Percentiles rank a stretch among this genome's conserved stretches.
Conservation (phyloP, 2,888 invertebrate genomes). For the Pterostichus madidus region DNA sequence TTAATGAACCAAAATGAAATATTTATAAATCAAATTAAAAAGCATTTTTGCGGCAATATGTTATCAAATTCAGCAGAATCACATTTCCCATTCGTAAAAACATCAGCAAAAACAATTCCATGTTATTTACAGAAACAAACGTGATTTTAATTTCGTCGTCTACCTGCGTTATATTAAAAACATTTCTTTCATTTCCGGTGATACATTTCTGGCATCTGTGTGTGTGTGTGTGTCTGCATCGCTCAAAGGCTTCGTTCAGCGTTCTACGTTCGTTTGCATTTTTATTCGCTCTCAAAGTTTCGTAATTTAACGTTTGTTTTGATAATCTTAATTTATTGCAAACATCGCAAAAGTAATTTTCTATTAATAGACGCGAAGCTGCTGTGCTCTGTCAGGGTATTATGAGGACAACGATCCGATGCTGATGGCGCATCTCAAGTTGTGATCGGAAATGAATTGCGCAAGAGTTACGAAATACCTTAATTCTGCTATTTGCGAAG, state of each 20-base stretch:
- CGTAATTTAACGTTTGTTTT: constrained; percentile 35
- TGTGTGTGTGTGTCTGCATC: no score
- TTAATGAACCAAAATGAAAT: no score
- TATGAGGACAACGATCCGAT: constrained; percentile 34
- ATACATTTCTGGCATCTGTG: background rate
- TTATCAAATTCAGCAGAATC: no score
- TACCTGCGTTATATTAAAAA: background rate
- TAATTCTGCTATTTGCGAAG: no score
- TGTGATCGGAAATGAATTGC: background rate
- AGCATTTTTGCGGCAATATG: no score
- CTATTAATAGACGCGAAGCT: constrained; percentile 25
- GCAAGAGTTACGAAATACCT: no score
- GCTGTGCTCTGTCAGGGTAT: constrained; percentile 1
- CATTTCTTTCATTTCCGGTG: constrained; percentile 7
- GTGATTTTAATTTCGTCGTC: no score
- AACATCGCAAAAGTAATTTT: constrained; percentile 37
- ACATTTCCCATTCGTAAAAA: no score
- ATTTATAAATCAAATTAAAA: no score
- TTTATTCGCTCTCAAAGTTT: constrained; percentile 16
- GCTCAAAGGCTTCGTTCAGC: no score
- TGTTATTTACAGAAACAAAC: no score
- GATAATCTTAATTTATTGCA: constrained; percentile 42
- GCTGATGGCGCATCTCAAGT: background rate
- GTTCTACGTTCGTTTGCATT: background rate
- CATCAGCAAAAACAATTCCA: no score